A percentile compares a stretch with the other conserved stretches of the same genome.
Evolutionary conservation across 2,888 invertebrate genomes (phyloP).

Genomic region (Stenoptilia bipunctidactyla): DNA sequence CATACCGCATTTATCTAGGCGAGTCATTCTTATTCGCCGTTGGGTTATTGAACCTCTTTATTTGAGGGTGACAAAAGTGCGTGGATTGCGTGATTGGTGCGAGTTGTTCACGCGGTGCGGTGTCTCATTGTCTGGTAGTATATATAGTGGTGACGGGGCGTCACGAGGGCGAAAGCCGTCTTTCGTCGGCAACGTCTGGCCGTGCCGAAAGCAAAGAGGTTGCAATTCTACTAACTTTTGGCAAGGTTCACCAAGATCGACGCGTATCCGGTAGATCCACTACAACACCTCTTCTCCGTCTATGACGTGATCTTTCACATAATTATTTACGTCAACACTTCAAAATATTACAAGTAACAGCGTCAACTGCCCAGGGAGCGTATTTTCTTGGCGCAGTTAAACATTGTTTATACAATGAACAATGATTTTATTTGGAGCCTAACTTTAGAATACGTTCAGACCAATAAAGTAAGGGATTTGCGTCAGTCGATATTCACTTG

Average conservation of each 20-base stretch:
- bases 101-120: slow-evolving; percentile 16
- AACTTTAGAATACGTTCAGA: no score
- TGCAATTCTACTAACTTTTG: slow-evolving; percentile 26
- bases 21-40: slow-evolving; percentile 40
- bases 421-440: no score
- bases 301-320: not conserved
- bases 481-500: no score
- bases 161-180: slow-evolving; percentile 29
- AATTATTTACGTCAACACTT: not conserved
- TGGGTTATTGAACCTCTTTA: slow-evolving; percentile 59
- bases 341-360: no score
- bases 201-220: slow-evolving; percentile 13
- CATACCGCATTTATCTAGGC: slow-evolving; percentile 62
- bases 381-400: no score
- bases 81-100: not conserved
- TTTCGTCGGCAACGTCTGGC: slow-evolving; percentile 31
- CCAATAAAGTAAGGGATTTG: no score
- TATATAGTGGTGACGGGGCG: slow-evolving; percentile 14
- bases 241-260: slow-evolving; percentile 24
- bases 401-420: no score
- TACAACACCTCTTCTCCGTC: not conserved
- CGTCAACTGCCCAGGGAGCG: no score
- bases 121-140: slow-evolving; percentile 6
- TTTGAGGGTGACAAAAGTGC: slow-evolving; percentile 29
- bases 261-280: slow-evolving; percentile 16